Base-by-base conservation (phyloP, 1,140 invertebrate species). In the Drosophila asahinai region DNA sequence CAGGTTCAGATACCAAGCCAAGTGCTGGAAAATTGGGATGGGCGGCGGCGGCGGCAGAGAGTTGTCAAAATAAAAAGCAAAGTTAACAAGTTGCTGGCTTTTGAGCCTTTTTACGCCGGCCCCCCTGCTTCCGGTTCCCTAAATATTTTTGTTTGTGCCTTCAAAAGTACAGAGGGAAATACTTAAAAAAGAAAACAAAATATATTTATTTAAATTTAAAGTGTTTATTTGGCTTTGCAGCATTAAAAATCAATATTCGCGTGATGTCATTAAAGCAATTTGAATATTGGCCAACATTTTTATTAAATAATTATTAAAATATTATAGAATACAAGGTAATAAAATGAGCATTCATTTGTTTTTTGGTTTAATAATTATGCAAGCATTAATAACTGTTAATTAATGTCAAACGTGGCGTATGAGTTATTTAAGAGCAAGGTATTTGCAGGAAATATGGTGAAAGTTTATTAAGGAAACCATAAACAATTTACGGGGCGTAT, bases 51-150 rank as follows among this genome's bases (percentile, higher is more conserved):
- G 38, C 22, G 14, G 48, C 11, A 17, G 36, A n/a, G 38, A 36
- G 57, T 77, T 77, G 47, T 67, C 66, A 67, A 87, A 86, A 87
- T 89, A 87, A 87, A 86, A 87, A 87, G 81, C 80, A 75, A 89
- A 87, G 83, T 87, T 83, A 87, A 89, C 84, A 87, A 87, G 84
- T 87, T 75, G 81, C 80, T 78, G 77, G 54, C 65, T 81, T 71
- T 74, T 70, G 51, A 77, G 63, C 67, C 67, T 38, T 36, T 66
- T 59, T 25, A 55, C 33, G 30, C 30, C 17, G 33, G 48, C 43
- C 27, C 47, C 49, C 47, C 33, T 38, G 9, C 55, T 33, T 55
- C 33, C 52, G 52, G 52, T 55, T 55, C 11, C 52, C 25, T 6
- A 22, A 43, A 59, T 14, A n/a, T 9, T 30, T 43, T 30, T 43